These are phyloP conservation scores for Manacus vitellinus DNA, from an alignment of 2,113 vertebrate species.

Conservation along the genomic window DNA sequence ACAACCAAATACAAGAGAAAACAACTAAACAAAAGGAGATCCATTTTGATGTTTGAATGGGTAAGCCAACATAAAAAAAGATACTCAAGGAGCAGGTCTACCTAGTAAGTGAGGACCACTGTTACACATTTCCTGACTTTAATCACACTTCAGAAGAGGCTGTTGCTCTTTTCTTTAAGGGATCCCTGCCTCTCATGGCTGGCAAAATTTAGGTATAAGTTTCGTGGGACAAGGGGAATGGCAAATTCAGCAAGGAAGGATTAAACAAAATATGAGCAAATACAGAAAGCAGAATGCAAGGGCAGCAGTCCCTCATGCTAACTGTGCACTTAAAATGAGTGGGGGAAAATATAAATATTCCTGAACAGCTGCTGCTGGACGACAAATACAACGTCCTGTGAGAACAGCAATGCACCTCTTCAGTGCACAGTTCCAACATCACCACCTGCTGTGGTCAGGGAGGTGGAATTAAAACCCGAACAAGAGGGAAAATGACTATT, in stretches of 20 bases:
- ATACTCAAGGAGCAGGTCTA: not conserved
- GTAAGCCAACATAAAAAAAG: not conserved
- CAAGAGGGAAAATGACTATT: not conserved
- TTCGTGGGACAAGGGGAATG: not conserved
- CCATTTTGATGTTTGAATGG: not conserved
- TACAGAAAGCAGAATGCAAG: not conserved
- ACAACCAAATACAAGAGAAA: not conserved
- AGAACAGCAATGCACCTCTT: not conserved
- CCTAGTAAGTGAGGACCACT: not conserved
- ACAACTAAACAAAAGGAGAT: not conserved
- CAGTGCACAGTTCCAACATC: not conserved
- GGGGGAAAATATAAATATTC: not conserved
- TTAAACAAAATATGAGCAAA: not conserved
- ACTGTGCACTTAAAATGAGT: not conserved
- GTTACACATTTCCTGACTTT: not conserved
- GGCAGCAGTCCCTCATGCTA: not conserved
- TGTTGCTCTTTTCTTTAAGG: not conserved
- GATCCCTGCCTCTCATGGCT: not conserved
- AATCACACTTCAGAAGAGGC: not conserved
- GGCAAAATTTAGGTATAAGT: not conserved
- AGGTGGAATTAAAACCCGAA: constrained; percentile 15
- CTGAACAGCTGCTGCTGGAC: not conserved
- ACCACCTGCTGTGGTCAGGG: constrained; percentile 33
- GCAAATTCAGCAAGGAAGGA: not conserved
- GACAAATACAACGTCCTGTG: not conserved